Conservation (phyloP, 2,113 vertebrate genomes). For the Otus sunia region DNA sequence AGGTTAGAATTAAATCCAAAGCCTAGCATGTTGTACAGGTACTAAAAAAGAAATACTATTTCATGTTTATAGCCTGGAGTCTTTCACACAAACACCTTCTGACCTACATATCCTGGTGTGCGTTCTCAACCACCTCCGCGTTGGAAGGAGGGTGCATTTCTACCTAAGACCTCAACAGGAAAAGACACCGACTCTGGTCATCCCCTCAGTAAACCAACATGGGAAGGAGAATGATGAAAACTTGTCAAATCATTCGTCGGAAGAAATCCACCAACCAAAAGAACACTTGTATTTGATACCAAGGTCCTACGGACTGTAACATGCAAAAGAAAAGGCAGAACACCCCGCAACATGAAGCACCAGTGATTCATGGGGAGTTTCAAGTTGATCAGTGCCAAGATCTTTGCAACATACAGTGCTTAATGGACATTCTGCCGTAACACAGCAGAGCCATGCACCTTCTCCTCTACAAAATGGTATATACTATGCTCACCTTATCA, state of each 20-base stretch:
- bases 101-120: not conserved
- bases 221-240: not conserved
- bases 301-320: not conserved
- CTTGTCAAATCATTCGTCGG: not conserved
- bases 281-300: not conserved
- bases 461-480: not conserved
- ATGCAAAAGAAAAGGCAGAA: not conserved
- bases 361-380: not conserved
- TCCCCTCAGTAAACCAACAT: not conserved
- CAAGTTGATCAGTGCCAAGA: not conserved
- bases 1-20: not conserved
- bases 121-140: not conserved
- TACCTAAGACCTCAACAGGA: not conserved
- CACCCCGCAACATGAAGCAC: not conserved
- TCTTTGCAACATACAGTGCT: rapidly evolving
- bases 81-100: not conserved
- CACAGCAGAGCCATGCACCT: rapidly evolving
- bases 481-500: not conserved
- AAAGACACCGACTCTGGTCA: not conserved
- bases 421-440: not conserved
- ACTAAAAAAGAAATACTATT: not conserved
- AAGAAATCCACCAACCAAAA: not conserved
- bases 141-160: not conserved
- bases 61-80: not conserved
- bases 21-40: not conserved